A percentile compares a stretch with the other conserved stretches of the same genome.
Evolutionary conservation across 1,140 invertebrate genomes (phyloP).

Genomic region (Drosophila jambulina): DNA sequence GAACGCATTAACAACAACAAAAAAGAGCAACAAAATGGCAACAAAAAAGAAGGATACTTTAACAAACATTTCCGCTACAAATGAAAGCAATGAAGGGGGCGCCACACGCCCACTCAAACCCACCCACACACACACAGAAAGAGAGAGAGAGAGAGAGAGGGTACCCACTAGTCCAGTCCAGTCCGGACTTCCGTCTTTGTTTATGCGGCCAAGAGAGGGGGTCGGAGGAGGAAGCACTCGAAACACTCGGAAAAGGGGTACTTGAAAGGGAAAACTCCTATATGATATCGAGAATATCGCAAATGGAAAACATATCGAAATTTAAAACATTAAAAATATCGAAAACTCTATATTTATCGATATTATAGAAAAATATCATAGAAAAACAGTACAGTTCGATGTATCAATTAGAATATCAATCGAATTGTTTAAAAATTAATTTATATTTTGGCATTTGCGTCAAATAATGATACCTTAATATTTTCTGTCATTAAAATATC

Average conservation of each 20-base stretch:
- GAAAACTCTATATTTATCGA: not conserved
- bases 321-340: not conserved
- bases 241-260: conserved; percentile 24
- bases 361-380: not conserved
- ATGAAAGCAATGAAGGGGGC: conserved; percentile 74
- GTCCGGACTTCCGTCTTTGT: conserved; percentile 72
- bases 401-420: too few relatives aligned
- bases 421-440: too few relatives aligned
- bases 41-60: conserved; percentile 69
- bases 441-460: too few relatives aligned
- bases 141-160: not conserved
- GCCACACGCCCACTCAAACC: conserved; percentile 4
- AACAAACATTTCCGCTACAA: conserved; percentile 82
- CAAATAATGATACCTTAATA: too few relatives aligned
- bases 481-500: too few relatives aligned
- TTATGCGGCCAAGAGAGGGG: conserved; percentile 35
- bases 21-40: conserved; percentile 17
- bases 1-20: conserved; percentile 47
- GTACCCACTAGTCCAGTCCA: conserved; percentile 25
- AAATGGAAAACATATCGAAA: not conserved
- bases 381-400: not conserved
- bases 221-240: not conserved
- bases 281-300: not conserved
- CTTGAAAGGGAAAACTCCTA: not conserved
- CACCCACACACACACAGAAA: conserved; percentile 5